Evolutionary conservation across 1,140 invertebrate species (phyloP).

Genomic region (Bursaphelenchus mucronatus): DNA sequence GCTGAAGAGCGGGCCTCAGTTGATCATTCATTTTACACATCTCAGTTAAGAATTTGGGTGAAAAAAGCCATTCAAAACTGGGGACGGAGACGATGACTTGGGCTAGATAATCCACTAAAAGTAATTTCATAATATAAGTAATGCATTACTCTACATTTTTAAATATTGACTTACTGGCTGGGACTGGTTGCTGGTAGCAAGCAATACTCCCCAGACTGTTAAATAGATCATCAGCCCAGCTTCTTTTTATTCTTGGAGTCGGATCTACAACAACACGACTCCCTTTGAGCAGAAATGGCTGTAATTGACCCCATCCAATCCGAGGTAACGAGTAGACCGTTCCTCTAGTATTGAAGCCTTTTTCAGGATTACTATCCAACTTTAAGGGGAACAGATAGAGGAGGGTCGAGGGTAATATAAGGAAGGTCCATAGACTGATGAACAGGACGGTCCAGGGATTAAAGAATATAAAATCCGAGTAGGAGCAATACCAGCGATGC

Average conservation of each 20-base stretch:
- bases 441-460: neutral
- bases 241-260: neutral
- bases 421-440: neutral
- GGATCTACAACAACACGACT: constrained; percentile 39
- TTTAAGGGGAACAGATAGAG: constrained; percentile 37
- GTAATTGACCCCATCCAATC: constrained; percentile 54
- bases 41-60: constrained; percentile 40
- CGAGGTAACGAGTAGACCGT: constrained; percentile 49
- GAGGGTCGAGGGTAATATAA: constrained; percentile 29
- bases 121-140: neutral
- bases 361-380: constrained; percentile 51
- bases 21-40: constrained; percentile 50
- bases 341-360: constrained; percentile 57
- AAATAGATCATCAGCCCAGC: constrained; percentile 57
- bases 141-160: neutral
- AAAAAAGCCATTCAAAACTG: constrained; percentile 42
- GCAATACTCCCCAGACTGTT: constrained; percentile 44
- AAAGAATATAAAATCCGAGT: constrained; percentile 5
- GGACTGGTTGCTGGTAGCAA: constrained; percentile 57
- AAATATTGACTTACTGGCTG: constrained; percentile 47
- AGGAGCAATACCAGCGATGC: neutral
- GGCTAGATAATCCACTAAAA: constrained; percentile 58
- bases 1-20: constrained; percentile 26
- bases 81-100: constrained; percentile 52
- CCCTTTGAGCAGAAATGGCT: constrained; percentile 37